Evolutionary conservation across 2,888 invertebrate species (phyloP).

Genomic region (Disparrhopalites patrizii): DNA sequence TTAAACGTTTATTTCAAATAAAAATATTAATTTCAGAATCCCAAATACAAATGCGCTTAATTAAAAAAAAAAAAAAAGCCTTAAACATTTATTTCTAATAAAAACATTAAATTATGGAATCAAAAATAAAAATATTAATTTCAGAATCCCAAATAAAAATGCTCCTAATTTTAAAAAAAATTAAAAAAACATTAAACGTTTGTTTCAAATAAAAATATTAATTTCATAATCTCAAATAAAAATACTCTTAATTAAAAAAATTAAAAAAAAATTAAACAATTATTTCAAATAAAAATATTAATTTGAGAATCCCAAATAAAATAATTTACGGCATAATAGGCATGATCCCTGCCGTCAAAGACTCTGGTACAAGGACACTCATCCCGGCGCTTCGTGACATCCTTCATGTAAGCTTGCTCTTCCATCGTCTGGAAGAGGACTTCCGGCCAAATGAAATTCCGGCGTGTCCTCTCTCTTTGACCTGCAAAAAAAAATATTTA

Average conservation of each 20-base stretch:
- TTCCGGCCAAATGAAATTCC: conserved; percentile 35
- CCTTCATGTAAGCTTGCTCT: conserved; percentile 30
- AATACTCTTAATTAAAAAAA: too few relatives aligned
- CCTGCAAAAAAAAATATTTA: conserved; percentile 25
- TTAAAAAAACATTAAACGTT: not conserved
- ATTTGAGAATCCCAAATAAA: conserved; percentile 6
- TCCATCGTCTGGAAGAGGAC: conserved; percentile 29
- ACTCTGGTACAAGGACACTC: conserved; percentile 7
- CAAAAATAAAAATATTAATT: too few relatives aligned
- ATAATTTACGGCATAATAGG: conserved; percentile 13
- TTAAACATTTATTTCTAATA: too few relatives aligned
- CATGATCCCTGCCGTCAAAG: not conserved
- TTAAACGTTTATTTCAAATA: not conserved
- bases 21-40: not conserved
- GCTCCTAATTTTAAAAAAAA: too few relatives aligned
- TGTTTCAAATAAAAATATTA: not conserved
- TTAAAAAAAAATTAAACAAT: not conserved
- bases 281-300: not conserved
- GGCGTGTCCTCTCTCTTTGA: conserved; percentile 31
- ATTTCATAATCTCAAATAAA: conserved; percentile 1
- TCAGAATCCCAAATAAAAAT: conserved; percentile 8
- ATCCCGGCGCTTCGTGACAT: conserved; percentile 30
- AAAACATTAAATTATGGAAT: too few relatives aligned
- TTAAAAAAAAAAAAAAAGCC: too few relatives aligned
- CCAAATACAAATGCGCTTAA: too few relatives aligned